Percentiles rank a stretch among this genome's conserved stretches.
Conservation (phyloP, 2,888 invertebrate genomes). For the Fabriciana adippe region DNA sequence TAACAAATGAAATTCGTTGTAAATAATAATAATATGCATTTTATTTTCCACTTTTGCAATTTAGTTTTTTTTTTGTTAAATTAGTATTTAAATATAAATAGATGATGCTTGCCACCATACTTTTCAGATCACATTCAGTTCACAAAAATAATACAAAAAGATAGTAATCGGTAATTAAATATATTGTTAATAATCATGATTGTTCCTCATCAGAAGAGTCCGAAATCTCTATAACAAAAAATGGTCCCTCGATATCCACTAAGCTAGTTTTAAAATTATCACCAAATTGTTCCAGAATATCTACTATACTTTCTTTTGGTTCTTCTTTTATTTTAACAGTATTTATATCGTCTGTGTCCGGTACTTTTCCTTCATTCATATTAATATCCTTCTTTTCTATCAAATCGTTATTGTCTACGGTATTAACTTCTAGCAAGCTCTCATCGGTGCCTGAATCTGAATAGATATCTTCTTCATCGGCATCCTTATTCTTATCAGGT, state of each 20-base stretch:
- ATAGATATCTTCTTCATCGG: constrained; percentile 5
- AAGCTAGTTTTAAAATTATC: constrained; percentile 50
- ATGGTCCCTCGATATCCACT: constrained; percentile 60
- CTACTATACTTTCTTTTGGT: constrained; percentile 39
- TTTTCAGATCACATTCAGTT: too few relatives aligned
- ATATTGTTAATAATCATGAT: constrained; percentile 1
- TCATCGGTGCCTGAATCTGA: constrained; percentile 8
- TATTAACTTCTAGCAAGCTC: not conserved
- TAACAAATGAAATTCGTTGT: too few relatives aligned
- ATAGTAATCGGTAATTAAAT: not conserved
- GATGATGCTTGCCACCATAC: too few relatives aligned
- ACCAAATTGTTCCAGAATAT: constrained; percentile 51
- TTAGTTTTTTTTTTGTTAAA: too few relatives aligned
- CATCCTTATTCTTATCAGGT: constrained; percentile 12
- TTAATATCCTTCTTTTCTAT: not conserved
- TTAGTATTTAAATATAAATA: too few relatives aligned
- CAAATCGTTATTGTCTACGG: not conserved
- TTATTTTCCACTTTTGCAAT: too few relatives aligned
- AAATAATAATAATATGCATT: too few relatives aligned
- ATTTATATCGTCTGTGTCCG: constrained; percentile 3
- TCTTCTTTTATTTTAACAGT: constrained; percentile 43
- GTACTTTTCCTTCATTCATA: constrained; percentile 12
- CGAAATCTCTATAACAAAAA: constrained; percentile 62
- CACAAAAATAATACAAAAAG: too few relatives aligned
- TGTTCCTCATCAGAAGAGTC: constrained; percentile 55